Evolutionary conservation across 2,797 vertebrate genomes (phyloP), one percentile per base, ranked within the genome.

Genomic region (Microcaecilia unicolor): DNA sequence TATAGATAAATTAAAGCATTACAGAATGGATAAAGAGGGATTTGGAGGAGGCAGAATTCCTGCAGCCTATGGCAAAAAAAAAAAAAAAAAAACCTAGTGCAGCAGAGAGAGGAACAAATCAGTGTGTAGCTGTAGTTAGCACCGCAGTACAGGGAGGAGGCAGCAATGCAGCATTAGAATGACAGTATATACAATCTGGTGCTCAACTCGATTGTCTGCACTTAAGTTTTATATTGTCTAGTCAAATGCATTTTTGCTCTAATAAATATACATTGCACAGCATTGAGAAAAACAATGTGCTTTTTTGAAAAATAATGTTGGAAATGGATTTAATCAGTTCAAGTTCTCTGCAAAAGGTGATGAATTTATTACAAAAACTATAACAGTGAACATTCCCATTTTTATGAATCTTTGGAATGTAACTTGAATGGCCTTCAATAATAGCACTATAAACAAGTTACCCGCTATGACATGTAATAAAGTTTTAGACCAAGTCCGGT

Each of bases 141-240:
- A 64, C 74, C 67, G 53, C 41, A 47, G 54, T 61, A 63, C 49
- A 57, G 61, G 71, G 59, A 75, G 74, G 66, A 72, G n/a, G 83
- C 78, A 74, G 70, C 76, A 81, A 74, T 87, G 88, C 90, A 87
- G 87, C 61, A 76, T 70, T 71, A 70, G 69, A 73, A 69, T 63
- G 63, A 49, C 52, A 64, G 66, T 45, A 41, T 61, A 62, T 54
- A 54, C 38, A 21, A 51, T 73, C 48, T 48, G 57, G 44, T 55
- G 48, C 49, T 52, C 66, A 85, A 78, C 61, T 80, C 69, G 75
- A 72, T 80, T 83, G 74, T 65, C 77, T 72, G n/a, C n/a, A n/a
- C n/a, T 55, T 65, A 52, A 53, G 57, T 64, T 65, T 56, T 51
- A 52, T 63, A 70, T 60, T 80, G 73, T 84, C 51, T 54, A 48